phyloP scores from a whole-genome alignment of 1,140 invertebrate species.

The Calephelis virginiensis region DNA sequence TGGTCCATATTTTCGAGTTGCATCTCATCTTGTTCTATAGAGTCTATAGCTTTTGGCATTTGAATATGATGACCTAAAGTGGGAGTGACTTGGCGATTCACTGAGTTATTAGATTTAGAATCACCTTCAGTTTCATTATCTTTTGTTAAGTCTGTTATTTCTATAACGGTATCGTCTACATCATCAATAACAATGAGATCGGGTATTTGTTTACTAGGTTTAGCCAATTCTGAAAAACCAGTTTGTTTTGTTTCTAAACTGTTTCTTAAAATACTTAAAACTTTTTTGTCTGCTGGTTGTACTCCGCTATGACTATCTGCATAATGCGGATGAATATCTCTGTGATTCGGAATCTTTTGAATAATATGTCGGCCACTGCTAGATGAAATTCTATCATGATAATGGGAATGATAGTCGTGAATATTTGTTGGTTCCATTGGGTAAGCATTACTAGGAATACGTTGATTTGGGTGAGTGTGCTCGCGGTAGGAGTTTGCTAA shows the following conservation, averaged over 20 bases:
- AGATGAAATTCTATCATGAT: conserved; percentile 55
- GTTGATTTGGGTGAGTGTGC: conserved; percentile 44
- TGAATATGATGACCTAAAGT: conserved; percentile 80
- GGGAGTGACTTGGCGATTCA: conserved; percentile 67
- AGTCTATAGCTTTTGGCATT: conserved; percentile 83
- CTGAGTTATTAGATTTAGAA: conserved; percentile 67
- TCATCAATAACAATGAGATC: conserved; percentile 76
- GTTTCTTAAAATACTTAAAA: conserved; percentile 83
- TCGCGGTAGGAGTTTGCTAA: conserved; percentile 48
- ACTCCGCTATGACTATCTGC: conserved; percentile 52
- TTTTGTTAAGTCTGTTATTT: conserved; percentile 67
- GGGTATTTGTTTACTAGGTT: conserved; percentile 63
- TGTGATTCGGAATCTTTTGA: conserved; percentile 63
- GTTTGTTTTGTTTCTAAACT: conserved; percentile 83
- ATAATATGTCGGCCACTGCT: conserved; percentile 73
- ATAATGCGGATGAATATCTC: conserved; percentile 53
- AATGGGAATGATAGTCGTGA: conserved; percentile 52
- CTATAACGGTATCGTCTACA: conserved; percentile 67
- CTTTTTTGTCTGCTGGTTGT: conserved; percentile 81
- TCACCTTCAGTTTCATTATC: conserved; percentile 48
- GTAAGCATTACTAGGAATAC: conserved; percentile 48
- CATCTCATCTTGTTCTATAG: conserved; percentile 53
- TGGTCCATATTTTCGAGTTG: conserved; percentile 45
- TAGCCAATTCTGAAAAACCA: conserved; percentile 77
- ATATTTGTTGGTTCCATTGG: conserved; percentile 37